Conservation (phyloP, 1,140 invertebrate species). For the Aradophagus sp. region DNA sequence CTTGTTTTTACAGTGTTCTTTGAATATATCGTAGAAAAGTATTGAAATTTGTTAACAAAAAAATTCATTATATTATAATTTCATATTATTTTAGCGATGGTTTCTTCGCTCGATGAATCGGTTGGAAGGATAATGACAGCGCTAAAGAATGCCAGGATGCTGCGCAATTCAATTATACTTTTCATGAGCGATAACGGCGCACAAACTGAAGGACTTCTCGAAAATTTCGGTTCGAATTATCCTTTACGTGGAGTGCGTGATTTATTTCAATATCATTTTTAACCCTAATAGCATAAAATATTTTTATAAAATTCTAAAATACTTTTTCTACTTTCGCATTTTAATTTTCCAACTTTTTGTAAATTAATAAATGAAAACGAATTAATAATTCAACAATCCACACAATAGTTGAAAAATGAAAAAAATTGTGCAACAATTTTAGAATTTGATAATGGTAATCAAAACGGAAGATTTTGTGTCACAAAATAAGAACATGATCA, state of each 20-base stretch:
- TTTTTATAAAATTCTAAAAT: no score
- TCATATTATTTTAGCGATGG: slow-evolving; percentile 74
- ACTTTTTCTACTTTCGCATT: no score
- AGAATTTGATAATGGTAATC: not conserved
- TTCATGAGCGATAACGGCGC: slow-evolving; percentile 85
- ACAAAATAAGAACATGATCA: no score
- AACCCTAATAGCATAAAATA: no score
- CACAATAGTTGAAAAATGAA: no score
- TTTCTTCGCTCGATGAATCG: slow-evolving; percentile 80
- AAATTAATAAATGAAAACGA: no score
- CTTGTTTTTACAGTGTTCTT: no score
- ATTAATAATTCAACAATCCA: no score
- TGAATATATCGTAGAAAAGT: not conserved
- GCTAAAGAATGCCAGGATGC: slow-evolving; percentile 72
- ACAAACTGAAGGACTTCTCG: slow-evolving; percentile 75
- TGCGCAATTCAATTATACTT: slow-evolving; percentile 82
- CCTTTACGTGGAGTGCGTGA: slow-evolving; percentile 79
- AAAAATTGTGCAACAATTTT: no score
- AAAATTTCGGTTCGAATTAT: slow-evolving; percentile 81
- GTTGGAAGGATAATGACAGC: slow-evolving; percentile 78
- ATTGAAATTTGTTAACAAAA: not conserved
- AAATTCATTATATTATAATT: slow-evolving; percentile 1
- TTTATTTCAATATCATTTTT: slow-evolving; percentile 2
- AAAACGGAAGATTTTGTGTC: no score
- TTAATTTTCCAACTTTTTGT: no score